These are phyloP conservation scores for Larimichthys crocea DNA, from an alignment of 2,113 vertebrate species.

Conservation along the genomic window DNA sequence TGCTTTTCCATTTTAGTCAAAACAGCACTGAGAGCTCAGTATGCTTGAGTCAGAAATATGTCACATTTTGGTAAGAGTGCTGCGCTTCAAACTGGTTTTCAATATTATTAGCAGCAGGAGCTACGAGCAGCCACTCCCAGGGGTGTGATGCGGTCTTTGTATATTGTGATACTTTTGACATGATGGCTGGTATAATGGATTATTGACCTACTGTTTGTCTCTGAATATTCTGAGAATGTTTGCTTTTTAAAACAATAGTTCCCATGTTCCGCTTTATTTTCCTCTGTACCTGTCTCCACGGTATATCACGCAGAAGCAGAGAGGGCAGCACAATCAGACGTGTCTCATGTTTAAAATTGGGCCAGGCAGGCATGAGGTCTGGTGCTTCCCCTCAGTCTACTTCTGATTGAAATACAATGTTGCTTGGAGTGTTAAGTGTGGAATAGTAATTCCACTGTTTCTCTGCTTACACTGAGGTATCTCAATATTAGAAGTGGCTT, in stretches of 20 bases:
- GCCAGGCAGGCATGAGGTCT: constrained; percentile 44
- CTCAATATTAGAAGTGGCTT: constrained; percentile 74
- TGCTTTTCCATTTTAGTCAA: constrained; percentile 27
- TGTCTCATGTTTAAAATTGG: constrained; percentile 60
- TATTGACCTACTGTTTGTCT: constrained; percentile 63
- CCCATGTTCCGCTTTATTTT: constrained; percentile 39
- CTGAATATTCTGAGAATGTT: constrained; percentile 53
- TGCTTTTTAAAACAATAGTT: constrained; percentile 50
- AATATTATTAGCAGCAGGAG: constrained; percentile 54
- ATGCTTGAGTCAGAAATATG: constrained; percentile 51
- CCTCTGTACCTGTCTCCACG: constrained; percentile 19
- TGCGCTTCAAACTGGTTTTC: constrained; percentile 62
- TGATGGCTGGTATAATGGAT: constrained; percentile 59
- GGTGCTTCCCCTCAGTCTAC: background rate
- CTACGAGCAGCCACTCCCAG: constrained; percentile 34
- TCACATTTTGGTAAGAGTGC: constrained; percentile 47
- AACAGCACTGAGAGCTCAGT: constrained; percentile 10
- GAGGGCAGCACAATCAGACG: constrained; percentile 53
- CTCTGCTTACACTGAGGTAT: constrained; percentile 62
- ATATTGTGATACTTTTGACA: constrained; percentile 66
- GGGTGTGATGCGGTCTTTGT: constrained; percentile 52
- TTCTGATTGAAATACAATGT: constrained; percentile 63
- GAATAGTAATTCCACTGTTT: constrained; percentile 69
- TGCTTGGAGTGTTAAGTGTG: constrained; percentile 62
- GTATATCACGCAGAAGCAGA: constrained; percentile 38